phyloP scores from a whole-genome alignment of 2,113 vertebrate genomes.

The Taxidea taxus region DNA sequence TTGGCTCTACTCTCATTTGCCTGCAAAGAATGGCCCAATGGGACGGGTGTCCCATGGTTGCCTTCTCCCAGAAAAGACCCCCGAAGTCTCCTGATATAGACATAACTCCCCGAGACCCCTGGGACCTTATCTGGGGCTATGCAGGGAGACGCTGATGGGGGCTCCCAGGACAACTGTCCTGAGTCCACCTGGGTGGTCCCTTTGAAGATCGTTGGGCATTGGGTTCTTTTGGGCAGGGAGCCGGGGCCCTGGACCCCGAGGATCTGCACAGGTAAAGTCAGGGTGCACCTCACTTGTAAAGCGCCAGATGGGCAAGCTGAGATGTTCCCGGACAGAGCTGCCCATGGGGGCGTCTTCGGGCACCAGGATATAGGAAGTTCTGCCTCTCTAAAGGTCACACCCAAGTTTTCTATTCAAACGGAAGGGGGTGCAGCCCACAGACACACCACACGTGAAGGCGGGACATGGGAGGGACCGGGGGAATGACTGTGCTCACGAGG shows the following conservation, averaged over 20 bases:
- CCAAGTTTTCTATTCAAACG: accelerated
- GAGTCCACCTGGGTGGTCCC: background rate
- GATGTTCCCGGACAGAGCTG: accelerated
- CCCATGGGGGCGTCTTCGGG: accelerated
- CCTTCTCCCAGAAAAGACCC: background rate
- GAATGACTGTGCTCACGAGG: accelerated
- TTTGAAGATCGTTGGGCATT: background rate
- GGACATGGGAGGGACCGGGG: background rate
- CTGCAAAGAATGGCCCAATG: background rate
- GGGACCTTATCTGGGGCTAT: background rate
- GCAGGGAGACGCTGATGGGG: background rate
- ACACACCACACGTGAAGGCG: accelerated
- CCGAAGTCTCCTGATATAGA: background rate
- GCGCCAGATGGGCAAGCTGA: accelerated
- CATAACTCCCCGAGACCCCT: background rate
- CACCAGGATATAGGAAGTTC: accelerated
- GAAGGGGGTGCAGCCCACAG: accelerated
- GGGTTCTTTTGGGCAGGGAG: background rate
- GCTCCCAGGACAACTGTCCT: no score
- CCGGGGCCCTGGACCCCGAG: background rate
- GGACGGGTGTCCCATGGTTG: background rate
- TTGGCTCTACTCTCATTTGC: background rate
- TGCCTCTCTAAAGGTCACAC: no score
- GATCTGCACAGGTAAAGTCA: background rate
- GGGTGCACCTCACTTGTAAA: no score